Percentiles rank a stretch among this genome's conserved stretches.
phyloP scores from a whole-genome alignment of 2,797 vertebrate genomes.

The Neosilurus hyrtlii region DNA sequence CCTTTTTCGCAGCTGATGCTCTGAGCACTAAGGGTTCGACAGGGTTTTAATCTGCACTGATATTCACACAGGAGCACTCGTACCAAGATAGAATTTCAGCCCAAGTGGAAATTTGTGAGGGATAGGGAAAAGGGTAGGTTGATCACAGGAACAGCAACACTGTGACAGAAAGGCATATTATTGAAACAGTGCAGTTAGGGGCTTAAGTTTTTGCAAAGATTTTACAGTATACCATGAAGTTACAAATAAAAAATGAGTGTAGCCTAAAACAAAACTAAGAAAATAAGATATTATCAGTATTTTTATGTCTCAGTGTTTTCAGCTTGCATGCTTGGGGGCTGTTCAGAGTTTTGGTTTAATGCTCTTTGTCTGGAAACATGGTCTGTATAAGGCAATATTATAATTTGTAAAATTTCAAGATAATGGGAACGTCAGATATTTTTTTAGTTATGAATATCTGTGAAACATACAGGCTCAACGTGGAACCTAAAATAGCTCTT shows the following conservation, averaged over 20 bases:
- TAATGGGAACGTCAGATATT: not conserved
- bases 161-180: not conserved
- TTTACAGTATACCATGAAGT: not conserved
- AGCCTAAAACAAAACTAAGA: not conserved
- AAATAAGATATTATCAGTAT: not conserved
- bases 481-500: not conserved
- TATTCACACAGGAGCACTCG: conserved; percentile 14
- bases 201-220: not conserved
- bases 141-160: conserved; percentile 5
- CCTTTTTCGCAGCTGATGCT: not conserved
- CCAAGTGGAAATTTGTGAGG: conserved; percentile 1
- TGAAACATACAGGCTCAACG: not conserved
- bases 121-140: conserved; percentile 7
- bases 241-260: not conserved
- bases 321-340: not conserved
- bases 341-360: not conserved
- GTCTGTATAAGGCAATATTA: not conserved
- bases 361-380: not conserved
- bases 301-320: not conserved
- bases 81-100: not conserved
- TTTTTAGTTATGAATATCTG: not conserved
- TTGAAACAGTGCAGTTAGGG: not conserved
- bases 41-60: conserved; percentile 38
- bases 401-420: no score
- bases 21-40: conserved; percentile 29